Evolutionary conservation across 2,888 invertebrate species (phyloP).

Genomic region (Zootermopsis nevadensis): DNA sequence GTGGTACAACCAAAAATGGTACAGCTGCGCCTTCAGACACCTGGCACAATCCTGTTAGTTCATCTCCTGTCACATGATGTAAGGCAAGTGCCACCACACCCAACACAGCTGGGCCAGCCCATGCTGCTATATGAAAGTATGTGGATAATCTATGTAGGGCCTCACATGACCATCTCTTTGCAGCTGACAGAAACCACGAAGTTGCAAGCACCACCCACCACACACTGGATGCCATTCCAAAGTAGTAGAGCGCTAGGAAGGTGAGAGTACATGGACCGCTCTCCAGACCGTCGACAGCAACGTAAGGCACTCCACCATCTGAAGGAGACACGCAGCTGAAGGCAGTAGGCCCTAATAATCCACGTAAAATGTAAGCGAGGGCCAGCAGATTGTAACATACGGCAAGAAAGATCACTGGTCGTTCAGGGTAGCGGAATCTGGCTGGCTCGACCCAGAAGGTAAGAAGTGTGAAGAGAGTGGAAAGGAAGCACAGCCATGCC

Average conservation of each 20-base stretch:
- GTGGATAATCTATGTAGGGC: constrained; percentile 88
- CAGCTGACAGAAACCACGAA: constrained; percentile 91
- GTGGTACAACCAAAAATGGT: constrained; percentile 72
- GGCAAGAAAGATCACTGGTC: constrained; percentile 90
- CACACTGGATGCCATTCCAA: constrained; percentile 75
- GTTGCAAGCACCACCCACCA: constrained; percentile 74
- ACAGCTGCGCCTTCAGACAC: constrained; percentile 72
- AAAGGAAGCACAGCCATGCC: constrained; percentile 81
- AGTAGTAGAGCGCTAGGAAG: constrained; percentile 81
- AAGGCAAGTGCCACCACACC: constrained; percentile 85
- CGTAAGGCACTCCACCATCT: constrained; percentile 62
- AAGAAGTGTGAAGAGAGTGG: constrained; percentile 84
- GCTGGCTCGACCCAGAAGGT: constrained; percentile 89
- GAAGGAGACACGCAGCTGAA: constrained; percentile 62
- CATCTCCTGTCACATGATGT: constrained; percentile 81
- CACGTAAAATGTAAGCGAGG: constrained; percentile 77
- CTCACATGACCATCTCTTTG: constrained; percentile 94
- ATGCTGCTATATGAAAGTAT: constrained; percentile 86
- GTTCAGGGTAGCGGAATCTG: constrained; percentile 91
- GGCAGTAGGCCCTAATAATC: constrained; percentile 67
- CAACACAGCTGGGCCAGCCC: constrained; percentile 88
- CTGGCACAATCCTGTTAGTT: constrained; percentile 85
- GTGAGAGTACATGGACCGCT: constrained; percentile 74
- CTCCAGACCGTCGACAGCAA: constrained; percentile 66
- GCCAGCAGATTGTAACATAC: constrained; percentile 87